These are phyloP conservation scores for Chionoecetes opilio DNA, from an alignment of 1,140 invertebrate species.

Conservation along the genomic window DNA sequence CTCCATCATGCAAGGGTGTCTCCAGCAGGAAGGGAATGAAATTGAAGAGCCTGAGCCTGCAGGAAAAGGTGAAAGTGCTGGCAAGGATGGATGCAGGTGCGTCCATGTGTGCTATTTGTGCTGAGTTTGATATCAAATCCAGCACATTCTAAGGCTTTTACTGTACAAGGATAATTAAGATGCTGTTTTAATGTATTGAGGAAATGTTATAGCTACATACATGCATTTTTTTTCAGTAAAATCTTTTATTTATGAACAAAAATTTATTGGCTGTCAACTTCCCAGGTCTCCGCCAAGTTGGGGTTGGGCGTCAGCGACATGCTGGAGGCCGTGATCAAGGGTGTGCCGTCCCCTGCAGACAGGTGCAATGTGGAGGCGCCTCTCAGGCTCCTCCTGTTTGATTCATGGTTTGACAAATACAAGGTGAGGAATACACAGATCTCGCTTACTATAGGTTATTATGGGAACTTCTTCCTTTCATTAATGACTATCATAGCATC, in stretches of 20 bases:
- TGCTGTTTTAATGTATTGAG: too few species aligned
- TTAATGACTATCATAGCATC: neutral
- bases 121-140: too few species aligned
- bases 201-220: too few species aligned
- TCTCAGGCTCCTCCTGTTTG: conserved; percentile 94
- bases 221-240: too few species aligned
- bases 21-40: too few species aligned
- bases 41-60: too few species aligned
- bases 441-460: conserved; percentile 83
- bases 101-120: too few species aligned
- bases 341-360: conserved; percentile 89
- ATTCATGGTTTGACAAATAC: conserved; percentile 95
- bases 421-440: conserved; percentile 85
- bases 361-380: conserved; percentile 84
- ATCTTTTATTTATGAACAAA: neutral
- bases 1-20: too few species aligned
- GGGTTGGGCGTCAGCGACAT: conserved; percentile 92
- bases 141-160: too few species aligned
- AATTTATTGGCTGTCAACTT: neutral
- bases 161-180: too few species aligned
- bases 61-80: too few species aligned
- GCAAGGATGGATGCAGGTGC: too few species aligned
- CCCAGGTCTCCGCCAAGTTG: conserved; percentile 92
- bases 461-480: neutral
- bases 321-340: conserved; percentile 90